phyloP scores from a whole-genome alignment of 37 sponge, comb jelly and placozoan species.

The Halichondria panicea region DNA sequence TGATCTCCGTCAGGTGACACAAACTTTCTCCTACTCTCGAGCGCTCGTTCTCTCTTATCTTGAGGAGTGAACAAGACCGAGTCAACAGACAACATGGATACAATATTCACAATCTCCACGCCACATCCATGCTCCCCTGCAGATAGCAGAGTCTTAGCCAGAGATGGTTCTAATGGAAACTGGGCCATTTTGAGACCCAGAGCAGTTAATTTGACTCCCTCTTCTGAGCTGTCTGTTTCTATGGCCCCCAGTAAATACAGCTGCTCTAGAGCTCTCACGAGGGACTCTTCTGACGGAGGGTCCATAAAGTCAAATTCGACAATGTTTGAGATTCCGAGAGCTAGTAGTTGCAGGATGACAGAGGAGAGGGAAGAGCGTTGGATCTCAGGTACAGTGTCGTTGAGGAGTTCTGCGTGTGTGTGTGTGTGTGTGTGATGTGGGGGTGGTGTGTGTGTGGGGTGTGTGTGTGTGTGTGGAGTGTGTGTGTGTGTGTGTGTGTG shows the following conservation, averaged over 20 bases:
- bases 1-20: constrained; percentile 84
- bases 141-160: constrained; percentile 61
- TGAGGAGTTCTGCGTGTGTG: constrained; percentile 24
- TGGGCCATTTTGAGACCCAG: constrained; percentile 74
- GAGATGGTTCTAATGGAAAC: constrained; percentile 86
- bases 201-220: constrained; percentile 63
- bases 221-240: no score
- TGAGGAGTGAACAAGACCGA: constrained; percentile 82
- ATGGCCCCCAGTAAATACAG: constrained; percentile 79
- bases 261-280: constrained; percentile 78
- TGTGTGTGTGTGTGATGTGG: background rate
- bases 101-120: constrained; percentile 78
- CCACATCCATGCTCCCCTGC: constrained; percentile 44
- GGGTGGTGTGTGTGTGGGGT: background rate
- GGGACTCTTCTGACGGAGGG: constrained; percentile 70
- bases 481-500: no score
- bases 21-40: constrained; percentile 65
- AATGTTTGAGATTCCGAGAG: constrained; percentile 78
- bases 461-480: background rate
- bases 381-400: constrained; percentile 85
- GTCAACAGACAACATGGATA: constrained; percentile 89
- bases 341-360: constrained; percentile 81
- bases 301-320: constrained; percentile 93
- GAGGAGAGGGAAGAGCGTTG: constrained; percentile 86
- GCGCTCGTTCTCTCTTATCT: constrained; percentile 67